Conservation (phyloP, 2,113 vertebrate species). For the Psilopsiagon aurifrons region DNA sequence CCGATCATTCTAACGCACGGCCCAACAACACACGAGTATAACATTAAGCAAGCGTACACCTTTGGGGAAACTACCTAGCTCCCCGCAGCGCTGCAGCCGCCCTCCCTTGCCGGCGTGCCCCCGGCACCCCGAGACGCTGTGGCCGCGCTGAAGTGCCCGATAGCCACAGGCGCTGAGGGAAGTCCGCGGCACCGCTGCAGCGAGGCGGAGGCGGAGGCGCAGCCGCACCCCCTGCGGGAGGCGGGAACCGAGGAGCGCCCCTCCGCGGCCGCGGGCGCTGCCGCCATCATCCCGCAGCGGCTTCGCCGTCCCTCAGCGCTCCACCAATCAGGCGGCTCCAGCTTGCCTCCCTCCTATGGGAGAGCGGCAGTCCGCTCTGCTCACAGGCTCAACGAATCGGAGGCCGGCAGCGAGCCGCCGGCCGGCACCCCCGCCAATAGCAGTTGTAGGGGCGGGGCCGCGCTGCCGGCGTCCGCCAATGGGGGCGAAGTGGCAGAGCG, state of each 20-base stretch:
- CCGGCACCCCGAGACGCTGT: background rate
- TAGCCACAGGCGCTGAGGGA: background rate
- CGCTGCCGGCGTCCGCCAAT: background rate
- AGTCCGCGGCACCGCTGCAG: too few species aligned
- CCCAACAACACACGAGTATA: accelerated
- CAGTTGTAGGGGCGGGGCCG: accelerated
- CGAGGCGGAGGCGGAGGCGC: too few species aligned
- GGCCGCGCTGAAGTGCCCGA: accelerated
- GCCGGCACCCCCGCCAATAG: background rate
- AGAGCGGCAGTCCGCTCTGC: too few species aligned
- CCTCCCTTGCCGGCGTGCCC: background rate
- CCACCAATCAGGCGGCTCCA: conserved; percentile 18
- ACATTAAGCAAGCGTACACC: accelerated
- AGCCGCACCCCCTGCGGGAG: accelerated
- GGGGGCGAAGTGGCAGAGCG: background rate
- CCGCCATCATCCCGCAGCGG: accelerated
- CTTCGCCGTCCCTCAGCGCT: background rate
- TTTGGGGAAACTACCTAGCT: accelerated
- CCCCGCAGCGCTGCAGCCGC: too few species aligned
- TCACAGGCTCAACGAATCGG: accelerated
- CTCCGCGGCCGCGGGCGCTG: too few species aligned
- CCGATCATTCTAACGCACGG: accelerated
- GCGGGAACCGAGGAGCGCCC: background rate
- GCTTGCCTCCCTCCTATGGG: background rate
- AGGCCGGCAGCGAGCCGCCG: accelerated